Percentiles rank a stretch among this genome's conserved stretches.
Conservation (phyloP, 2,888 invertebrate genomes). For the Slavum lentiscoides region DNA sequence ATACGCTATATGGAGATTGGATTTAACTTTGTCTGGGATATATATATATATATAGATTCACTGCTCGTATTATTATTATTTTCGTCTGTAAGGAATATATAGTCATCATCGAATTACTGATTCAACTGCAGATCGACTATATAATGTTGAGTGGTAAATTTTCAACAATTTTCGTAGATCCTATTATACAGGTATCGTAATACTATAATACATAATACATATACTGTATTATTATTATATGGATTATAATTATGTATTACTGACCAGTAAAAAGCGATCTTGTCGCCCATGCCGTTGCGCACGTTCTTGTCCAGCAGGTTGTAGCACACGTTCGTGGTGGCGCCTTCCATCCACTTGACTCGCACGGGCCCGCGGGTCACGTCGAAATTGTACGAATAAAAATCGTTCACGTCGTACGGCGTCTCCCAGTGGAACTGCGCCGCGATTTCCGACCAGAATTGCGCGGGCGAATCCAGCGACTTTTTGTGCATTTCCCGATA, state of each 20-base stretch:
- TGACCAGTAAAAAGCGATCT: conserved; percentile 94
- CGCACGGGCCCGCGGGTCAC: conserved; percentile 83
- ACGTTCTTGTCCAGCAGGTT: conserved; percentile 93
- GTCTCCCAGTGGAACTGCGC: conserved; percentile 92
- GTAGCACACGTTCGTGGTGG: conserved; percentile 92
- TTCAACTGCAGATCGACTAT: too few relatives aligned
- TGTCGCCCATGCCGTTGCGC: conserved; percentile 84
- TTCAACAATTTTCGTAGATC: too few relatives aligned
- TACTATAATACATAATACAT: too few relatives aligned
- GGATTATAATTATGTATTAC: conserved; percentile 58
- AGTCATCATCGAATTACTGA: too few relatives aligned
- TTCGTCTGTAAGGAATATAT: too few relatives aligned
- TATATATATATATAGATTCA: too few relatives aligned
- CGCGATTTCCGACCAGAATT: conserved; percentile 93
- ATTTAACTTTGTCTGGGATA: too few relatives aligned
- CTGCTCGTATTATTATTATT: too few relatives aligned
- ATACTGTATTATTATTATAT: too few relatives aligned
- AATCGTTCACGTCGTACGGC: conserved; percentile 72
- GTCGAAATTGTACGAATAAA: conserved; percentile 91
- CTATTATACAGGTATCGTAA: too few relatives aligned
- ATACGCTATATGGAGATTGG: too few relatives aligned
- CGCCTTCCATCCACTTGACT: conserved; percentile 94
- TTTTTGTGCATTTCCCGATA: conserved; percentile 82
- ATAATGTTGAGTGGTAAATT: too few relatives aligned
- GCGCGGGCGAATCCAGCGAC: conserved; percentile 84